Conservation (phyloP, 2,888 invertebrate species). For the Drosophila borealis region DNA sequence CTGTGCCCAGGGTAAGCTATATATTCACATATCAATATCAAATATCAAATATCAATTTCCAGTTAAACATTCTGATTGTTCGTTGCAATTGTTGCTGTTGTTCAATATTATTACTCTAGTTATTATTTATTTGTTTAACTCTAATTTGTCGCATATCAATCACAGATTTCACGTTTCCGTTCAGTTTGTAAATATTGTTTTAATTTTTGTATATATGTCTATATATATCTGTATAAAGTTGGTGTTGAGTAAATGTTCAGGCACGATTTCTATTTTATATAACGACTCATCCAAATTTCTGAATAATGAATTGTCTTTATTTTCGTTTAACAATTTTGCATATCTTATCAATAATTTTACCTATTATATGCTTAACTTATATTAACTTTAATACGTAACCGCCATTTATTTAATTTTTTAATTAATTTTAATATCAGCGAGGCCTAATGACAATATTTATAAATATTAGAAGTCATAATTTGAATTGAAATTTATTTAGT, state of each 20-base stretch:
- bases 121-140: slow-evolving; percentile 21
- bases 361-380: too few relatives aligned
- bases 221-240: neutral
- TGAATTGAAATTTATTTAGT: neutral
- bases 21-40: slow-evolving; percentile 43
- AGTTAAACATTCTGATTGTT: slow-evolving; percentile 42
- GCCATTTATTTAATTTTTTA: too few relatives aligned
- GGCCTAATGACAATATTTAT: too few relatives aligned
- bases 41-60: slow-evolving; percentile 24
- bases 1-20: slow-evolving; percentile 85
- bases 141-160: slow-evolving; percentile 15
- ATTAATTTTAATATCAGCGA: too few relatives aligned
- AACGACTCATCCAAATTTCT: too few relatives aligned
- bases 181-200: neutral
- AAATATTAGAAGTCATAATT: neutral
- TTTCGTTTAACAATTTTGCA: too few relatives aligned
- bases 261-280: neutral
- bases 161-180: neutral
- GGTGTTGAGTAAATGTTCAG: neutral
- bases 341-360: too few relatives aligned
- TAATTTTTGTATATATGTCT: neutral
- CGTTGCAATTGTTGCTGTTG: slow-evolving; percentile 54
- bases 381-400: too few relatives aligned
- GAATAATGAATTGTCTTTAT: too few relatives aligned
- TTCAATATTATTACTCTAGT: slow-evolving; percentile 18